Conservation (phyloP, 2,888 invertebrate species). For the Plagodis pulveraria region DNA sequence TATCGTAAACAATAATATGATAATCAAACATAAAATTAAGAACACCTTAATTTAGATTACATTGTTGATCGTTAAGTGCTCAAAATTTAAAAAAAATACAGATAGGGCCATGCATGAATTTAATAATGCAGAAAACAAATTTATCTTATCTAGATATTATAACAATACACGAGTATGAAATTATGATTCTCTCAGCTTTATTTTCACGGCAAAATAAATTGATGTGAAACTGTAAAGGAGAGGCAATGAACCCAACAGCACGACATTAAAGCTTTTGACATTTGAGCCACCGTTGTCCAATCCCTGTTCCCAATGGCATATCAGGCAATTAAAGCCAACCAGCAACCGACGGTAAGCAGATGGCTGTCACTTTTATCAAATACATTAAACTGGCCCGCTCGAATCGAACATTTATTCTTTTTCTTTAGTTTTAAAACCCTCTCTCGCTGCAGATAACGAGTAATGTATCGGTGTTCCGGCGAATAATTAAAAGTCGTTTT, state of each 20-base stretch:
- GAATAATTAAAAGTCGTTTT: constrained; percentile 79
- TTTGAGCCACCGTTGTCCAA: constrained; percentile 38
- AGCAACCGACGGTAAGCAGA: constrained; percentile 74
- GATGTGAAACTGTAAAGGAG: constrained; percentile 25
- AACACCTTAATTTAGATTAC: too few relatives aligned
- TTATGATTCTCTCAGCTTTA: not conserved
- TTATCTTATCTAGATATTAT: too few relatives aligned
- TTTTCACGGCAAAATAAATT: constrained; percentile 10
- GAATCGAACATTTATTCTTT: constrained; percentile 73
- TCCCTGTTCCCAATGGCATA: constrained; percentile 64
- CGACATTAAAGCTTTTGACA: constrained; percentile 43
- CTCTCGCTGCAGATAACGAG: constrained; percentile 71
- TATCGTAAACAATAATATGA: too few relatives aligned
- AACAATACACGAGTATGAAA: too few relatives aligned
- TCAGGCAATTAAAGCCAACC: constrained; percentile 79
- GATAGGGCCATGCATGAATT: too few relatives aligned
- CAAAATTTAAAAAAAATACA: too few relatives aligned
- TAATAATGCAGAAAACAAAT: too few relatives aligned
- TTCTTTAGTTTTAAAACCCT: constrained; percentile 69
- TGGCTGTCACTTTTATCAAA: constrained; percentile 83
- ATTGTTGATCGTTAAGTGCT: too few relatives aligned
- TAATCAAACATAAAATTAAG: too few relatives aligned
- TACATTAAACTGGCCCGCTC: constrained; percentile 79
- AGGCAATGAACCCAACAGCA: constrained; percentile 37
- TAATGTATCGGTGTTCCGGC: constrained; percentile 73